Conservation (phyloP, 2,888 invertebrate species). For the Calliopum simillimum region DNA sequence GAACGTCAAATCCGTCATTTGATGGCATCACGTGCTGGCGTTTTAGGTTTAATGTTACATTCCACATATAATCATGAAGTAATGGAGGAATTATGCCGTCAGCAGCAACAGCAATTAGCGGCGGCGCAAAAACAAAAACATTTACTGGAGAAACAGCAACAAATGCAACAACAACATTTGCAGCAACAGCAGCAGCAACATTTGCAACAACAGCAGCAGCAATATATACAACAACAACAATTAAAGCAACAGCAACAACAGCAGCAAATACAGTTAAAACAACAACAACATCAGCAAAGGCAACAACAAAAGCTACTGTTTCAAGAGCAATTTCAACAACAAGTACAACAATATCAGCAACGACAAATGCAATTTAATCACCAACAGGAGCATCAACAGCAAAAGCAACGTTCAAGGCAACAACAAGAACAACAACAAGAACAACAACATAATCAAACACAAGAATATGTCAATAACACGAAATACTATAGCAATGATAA, state of each 20-base stretch:
- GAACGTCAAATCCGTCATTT: constrained; percentile 85
- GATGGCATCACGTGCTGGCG: constrained; percentile 86
- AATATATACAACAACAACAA: constrained; percentile 23
- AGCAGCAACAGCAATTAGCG: constrained; percentile 61
- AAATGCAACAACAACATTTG: constrained; percentile 41
- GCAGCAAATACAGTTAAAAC: background rate
- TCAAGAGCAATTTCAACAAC: background rate
- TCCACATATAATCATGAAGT: constrained; percentile 95
- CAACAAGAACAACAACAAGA: too few relatives aligned
- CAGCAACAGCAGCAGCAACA: constrained; percentile 42
- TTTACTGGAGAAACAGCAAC: constrained; percentile 42
- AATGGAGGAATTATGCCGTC: constrained; percentile 76
- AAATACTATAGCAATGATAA: too few relatives aligned
- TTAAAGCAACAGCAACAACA: constrained; percentile 24
- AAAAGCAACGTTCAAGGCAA: too few relatives aligned
- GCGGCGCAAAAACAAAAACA: constrained; percentile 49
- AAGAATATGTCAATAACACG: too few relatives aligned
- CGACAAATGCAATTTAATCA: too few relatives aligned
- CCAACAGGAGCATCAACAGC: too few relatives aligned
- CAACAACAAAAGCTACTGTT: constrained; percentile 1
- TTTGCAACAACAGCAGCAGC: constrained; percentile 41
- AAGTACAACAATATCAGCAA: too few relatives aligned
- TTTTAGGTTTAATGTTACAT: constrained; percentile 94
- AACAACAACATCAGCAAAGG: background rate
- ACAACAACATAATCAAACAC: too few relatives aligned